phyloP scores from a whole-genome alignment of 2,888 invertebrate genomes.

The Mesodorylaimus sp. region DNA sequence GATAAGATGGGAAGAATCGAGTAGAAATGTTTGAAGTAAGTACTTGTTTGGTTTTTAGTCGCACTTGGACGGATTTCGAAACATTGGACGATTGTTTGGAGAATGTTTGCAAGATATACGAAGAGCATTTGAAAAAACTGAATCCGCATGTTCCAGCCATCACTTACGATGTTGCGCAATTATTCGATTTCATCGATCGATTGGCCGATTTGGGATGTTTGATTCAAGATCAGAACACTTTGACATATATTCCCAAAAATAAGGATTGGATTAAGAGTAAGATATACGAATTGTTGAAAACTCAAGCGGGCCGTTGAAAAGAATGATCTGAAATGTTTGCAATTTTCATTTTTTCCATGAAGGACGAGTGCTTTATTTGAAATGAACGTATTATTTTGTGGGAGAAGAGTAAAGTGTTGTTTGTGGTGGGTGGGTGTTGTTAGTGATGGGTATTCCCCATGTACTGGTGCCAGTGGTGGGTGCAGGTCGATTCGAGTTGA shows the following conservation, averaged over 20 bases:
- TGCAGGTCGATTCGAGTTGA: too few species aligned
- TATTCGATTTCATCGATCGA: slow-evolving; percentile 94
- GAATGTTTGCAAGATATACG: slow-evolving; percentile 93
- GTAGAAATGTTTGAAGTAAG: too few species aligned
- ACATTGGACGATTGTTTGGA: slow-evolving; percentile 95
- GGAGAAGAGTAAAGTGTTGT: too few species aligned
- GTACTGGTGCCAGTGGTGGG: too few species aligned
- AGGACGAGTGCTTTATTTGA: too few species aligned
- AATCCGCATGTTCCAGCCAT: slow-evolving; percentile 90
- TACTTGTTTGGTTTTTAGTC: too few species aligned
- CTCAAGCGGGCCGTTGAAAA: slow-evolving; percentile 58
- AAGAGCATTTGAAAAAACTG: slow-evolving; percentile 74
- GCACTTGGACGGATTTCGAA: slow-evolving; percentile 95
- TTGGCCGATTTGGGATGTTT: slow-evolving; percentile 82
- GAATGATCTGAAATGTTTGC: too few species aligned
- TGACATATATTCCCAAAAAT: slow-evolving; percentile 91
- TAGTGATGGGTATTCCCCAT: too few species aligned
- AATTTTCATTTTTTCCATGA: too few species aligned
- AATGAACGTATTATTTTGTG: too few species aligned
- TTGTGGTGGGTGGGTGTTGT: too few species aligned
- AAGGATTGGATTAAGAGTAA: slow-evolving; percentile 99
- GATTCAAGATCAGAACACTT: slow-evolving; percentile 68
- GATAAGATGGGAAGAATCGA: too few species aligned
- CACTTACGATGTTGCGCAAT: slow-evolving; percentile 79
- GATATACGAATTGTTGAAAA: slow-evolving; percentile 68